phyloP scores from a whole-genome alignment of 2,113 vertebrate genomes.

The Hydrochoerus hydrochaeris region DNA sequence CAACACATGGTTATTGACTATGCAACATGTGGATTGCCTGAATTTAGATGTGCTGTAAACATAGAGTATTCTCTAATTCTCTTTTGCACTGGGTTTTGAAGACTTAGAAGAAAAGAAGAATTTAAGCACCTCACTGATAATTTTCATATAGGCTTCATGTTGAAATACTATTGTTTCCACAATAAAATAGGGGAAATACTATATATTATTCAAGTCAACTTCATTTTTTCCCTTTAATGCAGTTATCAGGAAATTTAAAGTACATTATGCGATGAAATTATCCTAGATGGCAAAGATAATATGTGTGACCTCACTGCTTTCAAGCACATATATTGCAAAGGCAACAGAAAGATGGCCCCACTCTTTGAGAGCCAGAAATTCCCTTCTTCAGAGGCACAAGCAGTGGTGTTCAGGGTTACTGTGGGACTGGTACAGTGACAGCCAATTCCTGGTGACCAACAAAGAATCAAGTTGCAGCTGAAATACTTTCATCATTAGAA shows the following conservation, averaged over 20 bases:
- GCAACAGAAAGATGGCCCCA: not conserved
- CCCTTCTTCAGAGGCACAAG: not conserved
- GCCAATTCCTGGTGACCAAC: not conserved
- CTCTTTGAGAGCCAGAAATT: not conserved
- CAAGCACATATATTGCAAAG: not conserved
- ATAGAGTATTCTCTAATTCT: not conserved
- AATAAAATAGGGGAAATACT: not conserved
- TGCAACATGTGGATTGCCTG: not conserved
- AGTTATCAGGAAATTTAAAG: not conserved
- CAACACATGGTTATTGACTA: not conserved
- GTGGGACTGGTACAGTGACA: not conserved
- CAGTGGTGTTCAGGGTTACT: not conserved
- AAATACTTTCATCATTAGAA: constrained; percentile 37
- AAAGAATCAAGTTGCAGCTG: not conserved
- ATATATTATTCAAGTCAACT: not conserved
- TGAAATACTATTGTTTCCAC: not conserved
- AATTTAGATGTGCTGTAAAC: not conserved
- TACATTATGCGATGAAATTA: too few relatives aligned
- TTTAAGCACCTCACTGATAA: not conserved
- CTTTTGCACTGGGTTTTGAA: not conserved
- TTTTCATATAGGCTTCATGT: constrained; percentile 9
- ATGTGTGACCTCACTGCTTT: not conserved
- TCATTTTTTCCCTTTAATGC: not conserved
- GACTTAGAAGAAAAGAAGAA: not conserved
- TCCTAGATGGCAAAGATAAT: not conserved